Conservation (phyloP, 1,140 invertebrate species). For the Cydia splendana region DNA sequence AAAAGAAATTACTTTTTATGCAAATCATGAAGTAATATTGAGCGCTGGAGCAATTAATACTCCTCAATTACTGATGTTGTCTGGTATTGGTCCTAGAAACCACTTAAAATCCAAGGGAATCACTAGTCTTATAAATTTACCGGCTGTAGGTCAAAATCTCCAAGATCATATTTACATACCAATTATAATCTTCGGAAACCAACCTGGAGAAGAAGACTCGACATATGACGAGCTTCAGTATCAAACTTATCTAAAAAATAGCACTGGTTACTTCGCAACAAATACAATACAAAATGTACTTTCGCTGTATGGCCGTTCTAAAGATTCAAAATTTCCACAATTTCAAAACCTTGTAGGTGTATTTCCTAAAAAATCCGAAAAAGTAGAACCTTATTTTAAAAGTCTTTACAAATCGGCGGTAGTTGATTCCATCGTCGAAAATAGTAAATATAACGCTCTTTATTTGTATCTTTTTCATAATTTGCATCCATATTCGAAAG, state of each 20-base stretch:
- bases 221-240: constrained; percentile 44
- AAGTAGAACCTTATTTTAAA: constrained; percentile 33
- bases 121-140: constrained; percentile 78
- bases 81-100: constrained; percentile 69
- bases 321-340: constrained; percentile 53
- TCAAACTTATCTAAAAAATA: constrained; percentile 59
- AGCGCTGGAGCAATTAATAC: constrained; percentile 78
- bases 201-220: constrained; percentile 39
- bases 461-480: constrained; percentile 68
- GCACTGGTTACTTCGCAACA: constrained; percentile 54
- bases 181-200: constrained; percentile 52
- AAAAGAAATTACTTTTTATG: constrained; percentile 51
- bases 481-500: constrained; percentile 78
- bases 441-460: constrained; percentile 62
- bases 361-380: constrained; percentile 45
- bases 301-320: constrained; percentile 54
- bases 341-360: constrained; percentile 58
- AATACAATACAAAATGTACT: constrained; percentile 48
- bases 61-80: constrained; percentile 76
- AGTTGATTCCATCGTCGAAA: constrained; percentile 58
- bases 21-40: constrained; percentile 77
- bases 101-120: constrained; percentile 73
- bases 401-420: constrained; percentile 60
- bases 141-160: constrained; percentile 86
- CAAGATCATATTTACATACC: constrained; percentile 79